Percentiles rank a stretch among this genome's conserved stretches.
phyloP scores from a whole-genome alignment of 2,113 vertebrate genomes.

The Phocoena sinus region DNA sequence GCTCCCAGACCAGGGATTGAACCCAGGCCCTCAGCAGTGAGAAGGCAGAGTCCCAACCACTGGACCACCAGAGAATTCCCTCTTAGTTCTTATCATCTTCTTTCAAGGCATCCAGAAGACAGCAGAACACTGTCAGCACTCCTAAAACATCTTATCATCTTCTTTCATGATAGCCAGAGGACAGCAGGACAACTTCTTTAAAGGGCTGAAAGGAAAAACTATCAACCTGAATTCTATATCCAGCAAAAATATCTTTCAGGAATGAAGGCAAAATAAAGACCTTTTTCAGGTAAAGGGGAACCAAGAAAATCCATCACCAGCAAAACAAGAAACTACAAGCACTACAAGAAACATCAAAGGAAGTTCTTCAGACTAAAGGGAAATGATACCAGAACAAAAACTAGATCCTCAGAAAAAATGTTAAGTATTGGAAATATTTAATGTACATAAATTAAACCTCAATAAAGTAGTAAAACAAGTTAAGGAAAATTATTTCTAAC shows the following conservation, averaged over 20 bases:
- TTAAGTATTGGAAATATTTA: not conserved
- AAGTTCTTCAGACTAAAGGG: not conserved
- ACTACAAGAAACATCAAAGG: not conserved
- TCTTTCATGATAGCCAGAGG: not conserved
- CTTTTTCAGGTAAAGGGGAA: not conserved
- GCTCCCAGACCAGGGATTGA: not conserved
- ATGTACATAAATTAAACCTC: not conserved
- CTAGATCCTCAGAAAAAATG: not conserved
- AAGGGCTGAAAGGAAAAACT: not conserved
- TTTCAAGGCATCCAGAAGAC: not conserved
- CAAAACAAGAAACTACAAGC: not conserved
- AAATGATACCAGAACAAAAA: not conserved
- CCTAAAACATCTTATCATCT: not conserved
- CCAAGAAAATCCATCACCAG: not conserved
- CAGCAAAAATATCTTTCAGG: not conserved
- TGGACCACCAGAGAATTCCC: not conserved
- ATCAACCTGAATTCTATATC: not conserved
- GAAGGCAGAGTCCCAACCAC: not conserved
- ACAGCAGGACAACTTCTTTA: not conserved
- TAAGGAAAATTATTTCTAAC: slow-evolving; percentile 22
- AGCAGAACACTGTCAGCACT: not conserved
- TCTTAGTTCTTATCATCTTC: not conserved
- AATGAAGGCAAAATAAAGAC: not conserved
- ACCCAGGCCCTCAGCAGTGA: not conserved
- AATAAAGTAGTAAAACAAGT: not conserved